These are phyloP conservation scores for Himalopsyche japonica DNA, from an alignment of 2,888 invertebrate genomes.

Conservation along the genomic window DNA sequence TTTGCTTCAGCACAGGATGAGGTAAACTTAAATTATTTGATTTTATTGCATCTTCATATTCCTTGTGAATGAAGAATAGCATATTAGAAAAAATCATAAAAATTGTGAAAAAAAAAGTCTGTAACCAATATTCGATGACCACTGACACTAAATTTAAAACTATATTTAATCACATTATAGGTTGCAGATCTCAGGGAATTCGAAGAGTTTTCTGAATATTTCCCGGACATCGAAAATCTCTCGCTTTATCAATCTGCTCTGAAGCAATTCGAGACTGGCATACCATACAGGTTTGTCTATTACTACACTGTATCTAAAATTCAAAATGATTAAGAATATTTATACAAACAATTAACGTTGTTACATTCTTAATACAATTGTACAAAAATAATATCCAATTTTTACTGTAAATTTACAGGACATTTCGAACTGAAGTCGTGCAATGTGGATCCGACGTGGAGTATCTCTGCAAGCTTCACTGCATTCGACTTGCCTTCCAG, in stretches of 20 bases:
- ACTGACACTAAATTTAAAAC: too few relatives aligned
- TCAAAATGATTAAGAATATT: too few relatives aligned
- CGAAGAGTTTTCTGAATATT: slow-evolving; percentile 78
- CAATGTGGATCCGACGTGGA: slow-evolving; percentile 90
- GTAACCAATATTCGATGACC: too few relatives aligned
- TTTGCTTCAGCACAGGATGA: slow-evolving; percentile 81
- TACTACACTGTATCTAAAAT: neutral
- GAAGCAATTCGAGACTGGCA: slow-evolving; percentile 78
- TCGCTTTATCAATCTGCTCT: slow-evolving; percentile 85
- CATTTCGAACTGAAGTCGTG: slow-evolving; percentile 82
- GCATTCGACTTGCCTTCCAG: slow-evolving; percentile 86
- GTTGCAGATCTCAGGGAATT: slow-evolving; percentile 87
- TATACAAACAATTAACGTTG: too few relatives aligned
- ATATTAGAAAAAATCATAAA: too few relatives aligned
- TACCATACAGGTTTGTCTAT: slow-evolving; percentile 63
- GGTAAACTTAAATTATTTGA: too few relatives aligned
- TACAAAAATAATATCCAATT: neutral
- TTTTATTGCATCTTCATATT: too few relatives aligned
- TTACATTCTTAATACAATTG: too few relatives aligned
- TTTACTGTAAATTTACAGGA: slow-evolving; percentile 59
- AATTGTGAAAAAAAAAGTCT: too few relatives aligned
- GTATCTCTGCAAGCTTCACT: slow-evolving; percentile 94
- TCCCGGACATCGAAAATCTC: slow-evolving; percentile 78
- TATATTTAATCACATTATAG: slow-evolving; percentile 49
- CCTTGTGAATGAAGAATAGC: too few relatives aligned